Percentiles rank a stretch among this genome's conserved stretches.
Evolutionary conservation across 2,888 invertebrate genomes (phyloP).

Genomic region (Ormia ochracea): DNA sequence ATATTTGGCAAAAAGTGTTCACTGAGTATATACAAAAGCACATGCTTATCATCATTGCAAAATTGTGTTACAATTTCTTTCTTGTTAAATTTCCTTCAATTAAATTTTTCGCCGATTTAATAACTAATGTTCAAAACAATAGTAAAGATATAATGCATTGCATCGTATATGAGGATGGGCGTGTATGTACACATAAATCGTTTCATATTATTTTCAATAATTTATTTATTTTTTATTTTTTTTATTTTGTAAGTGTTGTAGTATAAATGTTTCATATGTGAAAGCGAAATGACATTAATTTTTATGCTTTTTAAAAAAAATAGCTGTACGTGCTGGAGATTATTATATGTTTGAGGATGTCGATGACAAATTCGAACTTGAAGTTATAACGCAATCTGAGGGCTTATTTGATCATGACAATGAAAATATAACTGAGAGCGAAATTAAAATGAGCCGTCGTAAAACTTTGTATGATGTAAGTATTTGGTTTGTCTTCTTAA

Average conservation of each 20-base stretch:
- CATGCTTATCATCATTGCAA: no score
- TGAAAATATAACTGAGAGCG: constrained; percentile 72
- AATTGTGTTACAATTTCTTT: no score
- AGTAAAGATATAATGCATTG: no score
- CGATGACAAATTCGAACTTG: constrained; percentile 86
- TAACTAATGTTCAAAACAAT: no score
- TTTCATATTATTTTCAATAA: background rate
- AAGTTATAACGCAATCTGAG: constrained; percentile 80
- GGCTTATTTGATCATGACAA: constrained; percentile 77
- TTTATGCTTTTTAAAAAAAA: background rate
- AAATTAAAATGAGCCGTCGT: constrained; percentile 75
- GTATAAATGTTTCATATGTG: background rate
- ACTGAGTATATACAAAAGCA: no score
- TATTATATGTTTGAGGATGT: constrained; percentile 99
- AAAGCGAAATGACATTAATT: background rate
- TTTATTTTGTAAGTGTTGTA: background rate
- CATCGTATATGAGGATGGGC: no score
- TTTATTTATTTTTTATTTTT: background rate
- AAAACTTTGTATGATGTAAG: constrained; percentile 75
- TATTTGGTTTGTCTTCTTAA: constrained; percentile 19
- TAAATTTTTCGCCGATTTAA: no score
- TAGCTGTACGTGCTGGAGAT: constrained; percentile 98
- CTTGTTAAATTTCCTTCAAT: no score
- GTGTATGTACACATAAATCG: no score
- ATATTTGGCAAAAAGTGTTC: no score